Percentiles rank a stretch among this genome's conserved stretches.
These are phyloP conservation scores for Takifugu flavidus DNA, from an alignment of 2,113 vertebrate genomes.

Conservation along the genomic window DNA sequence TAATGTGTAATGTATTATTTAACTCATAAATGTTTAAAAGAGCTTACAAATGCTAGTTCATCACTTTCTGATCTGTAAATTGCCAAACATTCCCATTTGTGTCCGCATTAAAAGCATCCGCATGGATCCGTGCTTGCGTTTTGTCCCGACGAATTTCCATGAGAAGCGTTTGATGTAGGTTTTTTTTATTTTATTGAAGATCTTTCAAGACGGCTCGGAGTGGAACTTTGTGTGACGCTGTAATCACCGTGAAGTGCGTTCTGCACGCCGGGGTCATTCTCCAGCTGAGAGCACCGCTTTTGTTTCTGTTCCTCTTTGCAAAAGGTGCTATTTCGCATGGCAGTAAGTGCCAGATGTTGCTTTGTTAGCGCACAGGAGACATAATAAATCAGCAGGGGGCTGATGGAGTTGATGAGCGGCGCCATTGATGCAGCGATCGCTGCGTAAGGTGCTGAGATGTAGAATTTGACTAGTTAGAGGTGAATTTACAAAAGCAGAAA, in stretches of 20 bases:
- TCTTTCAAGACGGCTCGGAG: constrained; percentile 40
- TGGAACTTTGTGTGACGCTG: constrained; percentile 37
- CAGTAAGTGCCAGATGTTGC: constrained; percentile 18
- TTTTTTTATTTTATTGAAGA: constrained; percentile 52
- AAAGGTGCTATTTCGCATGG: constrained; percentile 22
- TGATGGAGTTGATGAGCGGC: constrained; percentile 37
- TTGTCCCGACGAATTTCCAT: constrained; percentile 55
- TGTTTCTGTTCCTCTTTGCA: constrained; percentile 37
- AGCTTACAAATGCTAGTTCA: constrained; percentile 76
- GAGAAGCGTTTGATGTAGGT: constrained; percentile 64
- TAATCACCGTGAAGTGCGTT: constrained; percentile 38
- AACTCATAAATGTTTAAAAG: constrained; percentile 77
- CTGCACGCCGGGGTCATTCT: constrained; percentile 15
- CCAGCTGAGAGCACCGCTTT: constrained; percentile 24
- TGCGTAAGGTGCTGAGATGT: constrained; percentile 14
- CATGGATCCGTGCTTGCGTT: constrained; percentile 46
- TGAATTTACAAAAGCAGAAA: background rate
- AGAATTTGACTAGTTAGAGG: constrained; percentile 8
- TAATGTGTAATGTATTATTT: constrained; percentile 80
- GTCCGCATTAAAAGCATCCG: constrained; percentile 66
- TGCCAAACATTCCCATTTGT: constrained; percentile 69
- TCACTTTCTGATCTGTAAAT: constrained; percentile 76
- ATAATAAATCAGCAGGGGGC: constrained; percentile 28
- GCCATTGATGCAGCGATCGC: constrained; percentile 16
- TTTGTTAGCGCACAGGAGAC: constrained; percentile 5